Evolutionary conservation across 1,140 invertebrate species (phyloP), one percentile per base, ranked within the genome.

Genomic region (Lethrus apterus): DNA sequence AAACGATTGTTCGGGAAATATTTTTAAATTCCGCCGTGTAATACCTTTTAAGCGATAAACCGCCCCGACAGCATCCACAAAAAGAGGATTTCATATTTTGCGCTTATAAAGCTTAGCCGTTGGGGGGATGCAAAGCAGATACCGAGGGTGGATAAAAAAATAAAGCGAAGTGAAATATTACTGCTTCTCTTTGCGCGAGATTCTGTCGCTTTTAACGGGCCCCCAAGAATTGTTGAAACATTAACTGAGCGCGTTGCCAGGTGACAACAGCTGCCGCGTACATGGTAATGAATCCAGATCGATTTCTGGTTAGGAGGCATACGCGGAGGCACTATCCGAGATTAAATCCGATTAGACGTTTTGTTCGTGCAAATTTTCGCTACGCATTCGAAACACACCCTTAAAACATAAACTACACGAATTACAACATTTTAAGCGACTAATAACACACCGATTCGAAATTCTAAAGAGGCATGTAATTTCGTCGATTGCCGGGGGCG

Each of bases 71-170:
- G 14, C n/a, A 10, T 31, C n/a, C 15, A 14, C 24, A 38, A 48
- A 52, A 46, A 46, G 48, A 13, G 44, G 52, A 50, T 54, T 50
- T 50, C 44, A 42, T 46, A 50, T 54, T 54, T 54, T 50, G 30
- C 43, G 47, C 36, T 50, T 42, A 42, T n/a, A 24, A 13, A 29
- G 40, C 45, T 38, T 38, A 45, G 44, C 44, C n/a, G n/a, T n/a
- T 45, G 13, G 14, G 10, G 48, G 33, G 17, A 51, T 46, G 48
- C 44, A 51, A 51, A 51, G 48, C 43, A 46, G 48, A 51, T 51
- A 51, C 41, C 44, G 26, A 19, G 47, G 26, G 41, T n/a, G n/a
- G n/a, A 20, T 21, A 5, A 8, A 20, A 20, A 38, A 38, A 38
- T 38, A 38, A 23, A 38, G 35, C 17, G 13, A 8, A 36, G 17